phyloP scores from a whole-genome alignment of 2,888 invertebrate genomes.

The Meiosimyza decipiens region DNA sequence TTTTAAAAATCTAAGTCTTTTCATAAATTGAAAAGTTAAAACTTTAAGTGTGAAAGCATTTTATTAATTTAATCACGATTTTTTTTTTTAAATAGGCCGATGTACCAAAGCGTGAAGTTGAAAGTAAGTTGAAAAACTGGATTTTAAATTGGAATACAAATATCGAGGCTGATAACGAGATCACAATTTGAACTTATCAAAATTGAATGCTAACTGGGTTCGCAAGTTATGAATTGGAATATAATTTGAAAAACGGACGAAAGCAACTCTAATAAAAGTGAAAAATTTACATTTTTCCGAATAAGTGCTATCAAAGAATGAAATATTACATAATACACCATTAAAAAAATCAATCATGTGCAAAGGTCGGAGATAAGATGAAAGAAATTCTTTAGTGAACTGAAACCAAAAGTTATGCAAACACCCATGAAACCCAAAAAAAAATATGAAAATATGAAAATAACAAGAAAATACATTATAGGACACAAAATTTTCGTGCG shows the following conservation, averaged over 20 bases:
- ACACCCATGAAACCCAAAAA: neutral
- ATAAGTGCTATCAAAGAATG: neutral
- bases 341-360: conserved; percentile 1
- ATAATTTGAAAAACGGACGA: conserved; percentile 37
- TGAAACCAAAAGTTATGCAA: conserved; percentile 22
- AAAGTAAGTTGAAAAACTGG: conserved; percentile 78
- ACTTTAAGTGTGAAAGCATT: conserved; percentile 29
- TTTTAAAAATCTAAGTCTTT: conserved; percentile 38
- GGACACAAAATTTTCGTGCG: neutral
- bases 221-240: conserved; percentile 37
- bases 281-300: neutral
- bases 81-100: conserved; percentile 73
- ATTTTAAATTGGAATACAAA: conserved; percentile 14
- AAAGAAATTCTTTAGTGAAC: conserved; percentile 14
- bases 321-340: neutral
- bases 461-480: conserved; percentile 4
- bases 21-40: conserved; percentile 15
- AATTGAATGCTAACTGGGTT: conserved; percentile 36
- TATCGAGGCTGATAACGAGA: conserved; percentile 31
- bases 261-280: conserved; percentile 26
- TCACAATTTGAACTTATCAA: conserved; percentile 50
- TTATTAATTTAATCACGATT: conserved; percentile 39
- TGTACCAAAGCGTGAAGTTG: conserved; percentile 87
- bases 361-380: neutral
- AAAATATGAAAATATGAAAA: neutral